Evolutionary conservation across 2,888 invertebrate species (phyloP), one percentile per base, ranked within the genome.

Genomic region (Pachliopta kotzebuea): DNA sequence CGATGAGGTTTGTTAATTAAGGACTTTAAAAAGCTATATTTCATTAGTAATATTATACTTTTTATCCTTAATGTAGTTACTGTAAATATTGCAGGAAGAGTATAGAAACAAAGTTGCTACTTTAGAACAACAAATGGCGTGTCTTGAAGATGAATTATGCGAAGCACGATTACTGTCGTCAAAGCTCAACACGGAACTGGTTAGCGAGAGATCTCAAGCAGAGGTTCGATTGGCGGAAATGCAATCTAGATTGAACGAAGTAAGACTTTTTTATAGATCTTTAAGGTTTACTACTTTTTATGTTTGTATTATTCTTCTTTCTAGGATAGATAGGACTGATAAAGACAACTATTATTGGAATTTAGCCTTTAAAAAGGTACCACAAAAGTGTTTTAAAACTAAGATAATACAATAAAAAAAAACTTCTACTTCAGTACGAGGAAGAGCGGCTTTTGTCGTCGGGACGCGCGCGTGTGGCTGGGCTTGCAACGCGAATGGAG

Each of bases 171-270:
- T 98, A 61, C 96, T 97, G 76, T 93, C 95, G 21, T 97, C 97
- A 49, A 95, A 96, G 78, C 91, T 96, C 1, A 97, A 96, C 86
- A 97, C 97, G 0, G 97, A 98, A 83, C 92, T 97, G n/a, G 95
- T 97, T 49, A 97, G 97, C 49, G 97, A 98, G 82, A 94, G 95
- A 67, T 97, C 97, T 24, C 94, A 95, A 4, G 96, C 95, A 78
- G 97, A 98, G 85, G 95, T 98, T 23, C 96, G 96, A 83, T 91
- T 96, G 56, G 95, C 97, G 0, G 98, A 98, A 88, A 94, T 98
- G 94, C 96, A 96, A 77, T 97, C 98, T 0, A 94, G 96, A 76
- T 94, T 97, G 53, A 97, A 97, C 77, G 96, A 97, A 93, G 95
- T 95, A 76, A 50, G 61, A 45, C n/a, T 55, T n/a, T 0, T n/a